phyloP scores from a whole-genome alignment of 2,797 vertebrate species.

The Euthynnus affinis region DNA sequence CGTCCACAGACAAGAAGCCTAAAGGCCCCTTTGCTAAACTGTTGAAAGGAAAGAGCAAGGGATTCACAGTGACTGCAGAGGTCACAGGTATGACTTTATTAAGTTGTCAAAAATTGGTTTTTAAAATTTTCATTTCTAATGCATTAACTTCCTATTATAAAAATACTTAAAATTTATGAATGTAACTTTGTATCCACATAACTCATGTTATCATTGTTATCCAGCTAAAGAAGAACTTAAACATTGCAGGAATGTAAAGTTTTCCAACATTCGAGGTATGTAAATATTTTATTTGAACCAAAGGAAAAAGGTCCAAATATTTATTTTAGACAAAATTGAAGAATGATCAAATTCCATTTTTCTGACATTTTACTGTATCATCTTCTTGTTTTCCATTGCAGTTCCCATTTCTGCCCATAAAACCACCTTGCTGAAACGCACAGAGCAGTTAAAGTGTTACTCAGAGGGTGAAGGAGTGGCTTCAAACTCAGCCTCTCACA shows the following conservation, averaged over 20 bases:
- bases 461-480: conserved; percentile 64
- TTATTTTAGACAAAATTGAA: background rate
- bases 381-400: conserved; percentile 34
- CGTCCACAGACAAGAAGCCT: conserved; percentile 59
- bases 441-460: conserved; percentile 74
- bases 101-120: background rate
- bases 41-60: conserved; percentile 68
- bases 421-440: conserved; percentile 73
- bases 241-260: conserved; percentile 42
- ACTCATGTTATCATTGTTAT: conserved; percentile 10
- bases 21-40: conserved; percentile 66
- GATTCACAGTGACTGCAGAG: conserved; percentile 41
- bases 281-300: background rate
- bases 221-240: conserved; percentile 54
- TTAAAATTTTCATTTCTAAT: background rate
- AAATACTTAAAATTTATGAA: background rate
- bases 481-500: conserved; percentile 73
- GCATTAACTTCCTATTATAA: background rate
- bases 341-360: background rate
- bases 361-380: background rate
- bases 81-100: conserved; percentile 57
- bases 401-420: conserved; percentile 78
- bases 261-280: conserved; percentile 62
- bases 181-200: background rate
- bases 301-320: background rate